Percentiles rank a stretch among this genome's conserved stretches.
phyloP scores from a whole-genome alignment of 2,888 invertebrate species.

The Caenorhabditis plicata region DNA sequence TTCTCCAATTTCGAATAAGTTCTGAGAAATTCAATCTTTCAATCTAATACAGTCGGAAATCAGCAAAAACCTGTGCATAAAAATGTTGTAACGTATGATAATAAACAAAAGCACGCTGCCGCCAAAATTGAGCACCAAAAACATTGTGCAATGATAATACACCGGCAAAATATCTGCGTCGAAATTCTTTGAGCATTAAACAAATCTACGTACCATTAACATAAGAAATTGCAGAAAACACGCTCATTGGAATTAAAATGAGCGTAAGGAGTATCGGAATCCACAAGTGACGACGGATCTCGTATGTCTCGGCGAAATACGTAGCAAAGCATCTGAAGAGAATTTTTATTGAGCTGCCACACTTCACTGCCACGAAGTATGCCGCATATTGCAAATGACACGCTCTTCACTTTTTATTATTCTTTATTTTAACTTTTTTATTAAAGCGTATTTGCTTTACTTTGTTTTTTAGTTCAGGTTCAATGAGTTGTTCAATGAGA shows the following conservation, averaged over 20 bases:
- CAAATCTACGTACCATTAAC: conserved; percentile 10
- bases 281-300: conserved; percentile 20
- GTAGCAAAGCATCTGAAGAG: conserved; percentile 25
- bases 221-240: conserved; percentile 18
- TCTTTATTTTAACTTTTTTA: too few species aligned
- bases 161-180: conserved; percentile 23
- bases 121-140: conserved; percentile 17
- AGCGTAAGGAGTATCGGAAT: conserved; percentile 14
- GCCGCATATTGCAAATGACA: too few species aligned
- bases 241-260: conserved; percentile 21
- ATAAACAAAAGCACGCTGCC: conserved; percentile 13
- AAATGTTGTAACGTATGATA: conserved; percentile 20
- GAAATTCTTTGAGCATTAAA: neutral
- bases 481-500: too few species aligned
- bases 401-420: too few species aligned
- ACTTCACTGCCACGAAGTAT: too few species aligned
- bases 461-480: too few species aligned
- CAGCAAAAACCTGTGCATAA: conserved; percentile 13
- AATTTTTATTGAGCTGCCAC: neutral
- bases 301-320: conserved; percentile 19
- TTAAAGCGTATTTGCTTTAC: too few species aligned
- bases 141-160: conserved; percentile 10
- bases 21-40: conserved; percentile 5
- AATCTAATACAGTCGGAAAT: neutral
- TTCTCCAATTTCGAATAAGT: conserved; percentile 17